Conservation (phyloP, 64 coral and sea anemone species). For the Porites australiensis region DNA sequence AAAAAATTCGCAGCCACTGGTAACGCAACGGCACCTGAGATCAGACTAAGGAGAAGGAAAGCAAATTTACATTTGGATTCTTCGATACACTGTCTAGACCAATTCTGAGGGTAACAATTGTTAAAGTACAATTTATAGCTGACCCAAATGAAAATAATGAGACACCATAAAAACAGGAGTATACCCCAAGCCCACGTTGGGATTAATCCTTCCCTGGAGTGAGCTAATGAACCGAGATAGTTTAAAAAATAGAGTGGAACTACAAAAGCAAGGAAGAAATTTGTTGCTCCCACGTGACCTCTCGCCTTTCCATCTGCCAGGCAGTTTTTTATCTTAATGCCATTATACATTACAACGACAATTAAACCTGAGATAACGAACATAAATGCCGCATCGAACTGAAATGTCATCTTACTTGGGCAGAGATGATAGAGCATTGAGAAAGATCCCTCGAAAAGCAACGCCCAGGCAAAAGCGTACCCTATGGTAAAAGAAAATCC, state of each 20-base stretch:
- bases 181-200: background rate
- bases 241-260: slow-evolving; percentile 75
- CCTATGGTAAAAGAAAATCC: slow-evolving; percentile 68
- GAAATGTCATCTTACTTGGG: slow-evolving; percentile 70
- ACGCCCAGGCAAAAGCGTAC: slow-evolving; percentile 84
- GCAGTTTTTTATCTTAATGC: slow-evolving; percentile 17
- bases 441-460: slow-evolving; percentile 74
- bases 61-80: background rate
- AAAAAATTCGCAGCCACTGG: background rate
- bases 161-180: background rate
- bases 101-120: background rate
- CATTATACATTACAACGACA: slow-evolving; percentile 63
- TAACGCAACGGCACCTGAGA: background rate
- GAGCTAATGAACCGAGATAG: slow-evolving; percentile 60
- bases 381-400: slow-evolving; percentile 85
- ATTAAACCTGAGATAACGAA: slow-evolving; percentile 72
- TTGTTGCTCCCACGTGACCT: slow-evolving; percentile 21
- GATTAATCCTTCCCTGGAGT: background rate
- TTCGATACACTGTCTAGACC: background rate
- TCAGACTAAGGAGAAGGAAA: background rate
- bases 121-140: background rate
- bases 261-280: slow-evolving; percentile 68
- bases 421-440: slow-evolving; percentile 76
- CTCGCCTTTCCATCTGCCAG: background rate
- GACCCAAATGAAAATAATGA: background rate